These are phyloP conservation scores for Neelides folsomi DNA, from an alignment of 2,888 invertebrate genomes.

Conservation along the genomic window DNA sequence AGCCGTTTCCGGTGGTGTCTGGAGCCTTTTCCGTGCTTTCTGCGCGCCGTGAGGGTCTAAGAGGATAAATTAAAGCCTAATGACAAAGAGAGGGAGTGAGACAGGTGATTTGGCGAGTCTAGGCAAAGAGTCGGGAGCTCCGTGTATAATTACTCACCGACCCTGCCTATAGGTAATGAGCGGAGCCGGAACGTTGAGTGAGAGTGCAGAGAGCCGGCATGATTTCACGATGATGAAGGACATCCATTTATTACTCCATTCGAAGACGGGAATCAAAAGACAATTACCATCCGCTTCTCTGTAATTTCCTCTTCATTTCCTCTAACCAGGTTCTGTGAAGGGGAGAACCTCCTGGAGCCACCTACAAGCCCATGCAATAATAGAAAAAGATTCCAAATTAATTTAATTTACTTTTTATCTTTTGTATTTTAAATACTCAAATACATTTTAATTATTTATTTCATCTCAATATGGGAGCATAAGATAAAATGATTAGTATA, in stretches of 20 bases:
- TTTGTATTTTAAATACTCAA: no score
- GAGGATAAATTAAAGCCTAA: slow-evolving; percentile 19
- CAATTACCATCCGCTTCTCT: slow-evolving; percentile 17
- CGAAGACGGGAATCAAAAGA: slow-evolving; percentile 18
- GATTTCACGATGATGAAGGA: slow-evolving; percentile 21
- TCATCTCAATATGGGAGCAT: no score
- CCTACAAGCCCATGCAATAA: no score
- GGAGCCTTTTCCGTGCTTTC: no score
- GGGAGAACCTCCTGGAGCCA: neutral
- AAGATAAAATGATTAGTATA: no score
- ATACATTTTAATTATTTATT: no score
- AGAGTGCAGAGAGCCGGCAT: slow-evolving; percentile 12
- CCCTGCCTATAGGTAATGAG: slow-evolving; percentile 1
- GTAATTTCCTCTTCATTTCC: slow-evolving; percentile 19
- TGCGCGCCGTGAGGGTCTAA: neutral
- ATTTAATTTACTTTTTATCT: no score
- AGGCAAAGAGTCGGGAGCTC: slow-evolving; percentile 7
- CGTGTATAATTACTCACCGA: slow-evolving; percentile 12
- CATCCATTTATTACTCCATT: slow-evolving; percentile 18
- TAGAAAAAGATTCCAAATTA: no score
- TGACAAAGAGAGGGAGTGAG: slow-evolving; percentile 18
- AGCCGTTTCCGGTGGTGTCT: no score
- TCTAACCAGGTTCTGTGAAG: slow-evolving; percentile 10
- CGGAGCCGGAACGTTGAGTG: neutral
- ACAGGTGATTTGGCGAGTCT: slow-evolving; percentile 30